phyloP scores from a whole-genome alignment of 30 jellyfish, hydroid and myxozoan species.

The Morbakka virulenta region DNA sequence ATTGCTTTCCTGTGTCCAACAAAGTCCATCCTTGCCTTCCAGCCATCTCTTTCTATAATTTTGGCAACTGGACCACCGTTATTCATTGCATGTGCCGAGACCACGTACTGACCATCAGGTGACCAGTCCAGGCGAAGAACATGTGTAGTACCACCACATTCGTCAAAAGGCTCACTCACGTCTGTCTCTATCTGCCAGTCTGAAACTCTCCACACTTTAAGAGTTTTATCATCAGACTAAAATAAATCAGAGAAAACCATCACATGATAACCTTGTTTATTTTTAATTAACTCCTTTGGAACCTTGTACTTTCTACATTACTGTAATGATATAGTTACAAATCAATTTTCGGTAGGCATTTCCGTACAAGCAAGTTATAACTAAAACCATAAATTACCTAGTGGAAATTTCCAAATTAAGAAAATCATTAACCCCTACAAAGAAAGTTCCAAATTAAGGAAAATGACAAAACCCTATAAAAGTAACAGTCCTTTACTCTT shows the following conservation, averaged over 20 bases:
- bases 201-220: conserved; percentile 79
- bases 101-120: conserved; percentile 97
- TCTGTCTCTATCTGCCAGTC: conserved; percentile 81
- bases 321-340: too few relatives aligned
- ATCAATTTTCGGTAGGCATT: too few relatives aligned
- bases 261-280: too few relatives aligned
- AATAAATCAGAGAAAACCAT: background rate
- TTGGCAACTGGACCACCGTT: conserved; percentile 99
- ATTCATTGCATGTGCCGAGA: conserved; percentile 98
- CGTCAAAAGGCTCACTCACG: conserved; percentile 89
- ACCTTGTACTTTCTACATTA: too few relatives aligned
- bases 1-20: conserved; percentile 98
- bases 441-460: too few relatives aligned
- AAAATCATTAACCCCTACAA: too few relatives aligned
- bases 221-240: conserved; percentile 93
- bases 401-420: too few relatives aligned
- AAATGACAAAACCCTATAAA: too few relatives aligned
- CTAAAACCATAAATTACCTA: too few relatives aligned
- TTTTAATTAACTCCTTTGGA: too few relatives aligned
- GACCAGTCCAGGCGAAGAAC: conserved; percentile 97
- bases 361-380: too few relatives aligned
- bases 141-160: conserved; percentile 91
- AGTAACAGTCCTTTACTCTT: too few relatives aligned
- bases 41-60: conserved; percentile 90
- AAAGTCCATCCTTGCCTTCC: conserved; percentile 95